Evolutionary conservation across 2,797 vertebrate genomes (phyloP), one percentile per base, ranked within the genome.

Genomic region (Borostomias antarcticus): DNA sequence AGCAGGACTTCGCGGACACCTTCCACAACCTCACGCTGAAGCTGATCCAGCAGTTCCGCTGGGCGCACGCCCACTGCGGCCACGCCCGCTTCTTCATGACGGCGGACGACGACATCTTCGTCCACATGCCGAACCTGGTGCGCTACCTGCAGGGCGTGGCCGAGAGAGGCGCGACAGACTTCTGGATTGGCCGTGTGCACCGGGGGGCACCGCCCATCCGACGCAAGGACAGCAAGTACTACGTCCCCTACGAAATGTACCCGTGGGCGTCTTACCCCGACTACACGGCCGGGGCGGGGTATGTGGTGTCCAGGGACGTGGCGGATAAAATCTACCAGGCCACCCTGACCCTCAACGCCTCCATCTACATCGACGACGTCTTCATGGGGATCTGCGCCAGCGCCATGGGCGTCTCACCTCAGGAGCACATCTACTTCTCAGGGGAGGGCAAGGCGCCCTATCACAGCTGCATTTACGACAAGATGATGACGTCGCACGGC

Each of bases 1-100:
- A 99, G 76, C 95, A 97, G 82, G 93, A 95, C 78, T 99, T 98
- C 70, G n/a, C 91, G 2, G 98, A 99, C 88, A 93, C 95, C 30
- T 99, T 99, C 85, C 92, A 97, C 86, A 99, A 99, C 80, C 92
- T 99, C 65, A 99, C 98, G 50, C 85, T 95, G 60, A 99, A 99
- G 81, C 87, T 98, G 62, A 92, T 98, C 72, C 61, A 96, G 83
- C 98, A 99, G 91, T 94, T 99, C 77, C 91, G 90, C 51, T 99
- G 97, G 98, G 93, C 92, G 75, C 95, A 98, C 72, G 66, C 70
- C 2, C 93, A 80, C 86, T 99, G 98, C 72, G 79, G 88, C 17
- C 93, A 94, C 10, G 95, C 98, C 64, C 94, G 80, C 70, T 99
- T 98, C 81, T 82, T 99, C 67, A 99, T 99, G 96, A 95, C 94